Evolutionary conservation across 2,113 vertebrate species (phyloP), one percentile per base, ranked within the genome.

Genomic region (Entelurus aequoreus): DNA sequence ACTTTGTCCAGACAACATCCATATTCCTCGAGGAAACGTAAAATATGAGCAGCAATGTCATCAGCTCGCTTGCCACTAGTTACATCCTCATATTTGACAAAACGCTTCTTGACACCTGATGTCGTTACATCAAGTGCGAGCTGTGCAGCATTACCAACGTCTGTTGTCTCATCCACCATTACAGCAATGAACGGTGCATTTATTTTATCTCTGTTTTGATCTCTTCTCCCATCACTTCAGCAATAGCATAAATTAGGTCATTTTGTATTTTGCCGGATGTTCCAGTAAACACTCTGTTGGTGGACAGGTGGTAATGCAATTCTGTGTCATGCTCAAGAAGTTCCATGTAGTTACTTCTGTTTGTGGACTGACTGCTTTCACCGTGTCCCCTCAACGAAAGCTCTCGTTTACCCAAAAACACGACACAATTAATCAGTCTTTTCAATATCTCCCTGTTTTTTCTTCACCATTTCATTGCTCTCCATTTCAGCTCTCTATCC

Each of bases 271-370:
- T 19, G 8, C 19, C 56, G 0, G 38, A 44, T 5, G 56, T 44
- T 12, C 40, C 38, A 21, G 46, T 35, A 46, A 66, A 71, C 36
- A 65, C 69, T 46, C 21, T 71, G 9, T 71, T 65, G 6, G 63
- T 61, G 16, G 69, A 44, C n/a, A 71, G 46, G 19, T 71, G 69
- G 57, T 71, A 71, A 51, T 62, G 69, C 13, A 66, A 57, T 1
- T 61, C 63, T 13, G 6, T 48, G 50, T 66, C 7, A 13, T 21
- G 6, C 2, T 72, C 64, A 6, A 42, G 53, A 54, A 54, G 64
- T 14, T 63, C 40, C 11, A 48, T 11, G 7, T 68, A 63, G 57
- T 62, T 66, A 2, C 58, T 58, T 15, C 57, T 58, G 15, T 64
- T 60, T 48, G 21, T 35, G 61, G 51, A 65, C 2, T 19, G 19